Percentiles rank a stretch among this genome's conserved stretches.
These are phyloP conservation scores for Acanthopagrus latus DNA, from an alignment of 2,797 vertebrate species.

Conservation along the genomic window DNA sequence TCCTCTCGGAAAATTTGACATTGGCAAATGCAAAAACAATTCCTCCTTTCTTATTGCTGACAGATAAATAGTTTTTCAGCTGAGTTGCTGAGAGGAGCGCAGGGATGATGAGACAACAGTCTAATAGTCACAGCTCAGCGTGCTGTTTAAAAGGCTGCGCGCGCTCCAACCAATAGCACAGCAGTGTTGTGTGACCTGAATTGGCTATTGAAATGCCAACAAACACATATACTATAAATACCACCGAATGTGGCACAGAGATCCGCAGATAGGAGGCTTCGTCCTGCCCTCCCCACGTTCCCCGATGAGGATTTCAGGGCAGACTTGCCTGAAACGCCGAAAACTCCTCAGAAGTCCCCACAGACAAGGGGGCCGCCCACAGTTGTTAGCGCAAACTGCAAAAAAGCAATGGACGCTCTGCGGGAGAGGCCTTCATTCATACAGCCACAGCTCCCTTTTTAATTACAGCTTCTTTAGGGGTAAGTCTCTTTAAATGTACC, in stretches of 20 bases:
- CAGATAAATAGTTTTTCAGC: constrained; percentile 57
- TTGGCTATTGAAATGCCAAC: constrained; percentile 49
- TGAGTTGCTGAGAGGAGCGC: constrained; percentile 63
- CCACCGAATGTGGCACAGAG: constrained; percentile 19
- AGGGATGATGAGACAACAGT: constrained; percentile 61
- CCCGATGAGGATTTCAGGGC: constrained; percentile 26
- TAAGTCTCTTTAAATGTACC: constrained; percentile 68
- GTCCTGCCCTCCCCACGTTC: constrained; percentile 36
- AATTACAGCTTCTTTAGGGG: constrained; percentile 69
- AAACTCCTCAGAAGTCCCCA: constrained; percentile 47
- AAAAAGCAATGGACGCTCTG: constrained; percentile 56
- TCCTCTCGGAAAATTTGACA: constrained; percentile 41
- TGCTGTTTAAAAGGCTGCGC: constrained; percentile 47
- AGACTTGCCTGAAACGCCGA: constrained; percentile 34
- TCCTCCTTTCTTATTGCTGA: constrained; percentile 61
- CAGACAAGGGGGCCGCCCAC: constrained; percentile 38
- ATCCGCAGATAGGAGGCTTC: constrained; percentile 33
- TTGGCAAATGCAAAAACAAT: constrained; percentile 38
- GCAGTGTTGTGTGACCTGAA: constrained; percentile 41
- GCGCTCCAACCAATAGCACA: constrained; percentile 24
- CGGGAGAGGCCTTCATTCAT: constrained; percentile 52
- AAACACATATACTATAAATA: constrained; percentile 47
- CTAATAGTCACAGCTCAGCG: constrained; percentile 66
- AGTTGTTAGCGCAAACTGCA: constrained; percentile 44
- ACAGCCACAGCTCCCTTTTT: constrained; percentile 61